These are phyloP conservation scores for Poecilia latipinna DNA, from an alignment of 2,113 vertebrate species.

Conservation along the genomic window DNA sequence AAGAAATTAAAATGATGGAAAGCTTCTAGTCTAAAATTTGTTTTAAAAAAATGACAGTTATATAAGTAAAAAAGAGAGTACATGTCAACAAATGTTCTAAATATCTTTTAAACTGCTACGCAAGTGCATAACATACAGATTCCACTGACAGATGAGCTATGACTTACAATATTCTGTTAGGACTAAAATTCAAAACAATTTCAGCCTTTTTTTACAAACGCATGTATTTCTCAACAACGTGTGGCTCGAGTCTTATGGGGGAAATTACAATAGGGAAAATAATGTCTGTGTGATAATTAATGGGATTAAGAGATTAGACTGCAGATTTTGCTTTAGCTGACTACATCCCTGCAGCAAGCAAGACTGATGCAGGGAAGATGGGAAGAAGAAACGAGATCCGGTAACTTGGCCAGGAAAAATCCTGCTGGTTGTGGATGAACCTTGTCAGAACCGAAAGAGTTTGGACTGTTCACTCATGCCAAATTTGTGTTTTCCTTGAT, in stretches of 20 bases:
- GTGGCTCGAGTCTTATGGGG: conserved; percentile 36
- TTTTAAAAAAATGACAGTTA: too few species aligned
- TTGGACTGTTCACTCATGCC: background rate
- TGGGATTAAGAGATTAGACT: conserved; percentile 76
- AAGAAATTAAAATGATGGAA: too few species aligned
- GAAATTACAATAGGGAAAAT: conserved; percentile 61
- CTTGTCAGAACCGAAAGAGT: background rate
- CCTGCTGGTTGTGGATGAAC: background rate
- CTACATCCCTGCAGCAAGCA: conserved; percentile 27
- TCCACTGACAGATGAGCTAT: too few species aligned
- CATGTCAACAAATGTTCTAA: too few species aligned
- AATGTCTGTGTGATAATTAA: conserved; percentile 77
- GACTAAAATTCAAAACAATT: background rate
- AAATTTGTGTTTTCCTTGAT: background rate
- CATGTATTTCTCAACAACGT: conserved; percentile 42
- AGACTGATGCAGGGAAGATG: background rate
- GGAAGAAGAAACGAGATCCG: background rate
- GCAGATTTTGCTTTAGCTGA: conserved; percentile 42
- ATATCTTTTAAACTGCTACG: too few species aligned
- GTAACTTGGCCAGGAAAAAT: background rate
- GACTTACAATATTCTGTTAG: background rate
- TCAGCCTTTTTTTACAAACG: background rate
- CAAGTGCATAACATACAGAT: too few species aligned
- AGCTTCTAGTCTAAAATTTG: too few species aligned
- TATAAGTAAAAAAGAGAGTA: too few species aligned